Conservation (phyloP, 2,113 vertebrate species). For the Dermatemys mawii region DNA sequence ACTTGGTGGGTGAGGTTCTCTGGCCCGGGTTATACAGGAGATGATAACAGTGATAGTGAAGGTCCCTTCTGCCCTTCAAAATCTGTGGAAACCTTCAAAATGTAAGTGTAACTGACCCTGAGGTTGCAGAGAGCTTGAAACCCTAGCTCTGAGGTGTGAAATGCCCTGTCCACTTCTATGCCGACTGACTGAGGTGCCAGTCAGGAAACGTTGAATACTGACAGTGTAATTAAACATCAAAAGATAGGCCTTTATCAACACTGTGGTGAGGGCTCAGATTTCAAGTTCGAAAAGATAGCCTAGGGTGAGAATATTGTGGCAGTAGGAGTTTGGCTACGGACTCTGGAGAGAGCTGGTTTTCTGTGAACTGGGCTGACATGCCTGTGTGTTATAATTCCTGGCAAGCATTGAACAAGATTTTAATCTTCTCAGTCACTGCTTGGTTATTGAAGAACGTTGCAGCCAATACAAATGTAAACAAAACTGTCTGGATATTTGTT, state of each 20-base stretch:
- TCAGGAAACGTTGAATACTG: not conserved
- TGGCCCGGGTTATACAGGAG: not conserved
- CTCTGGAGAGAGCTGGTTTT: not conserved
- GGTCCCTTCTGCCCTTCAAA: accelerated
- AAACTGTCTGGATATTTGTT: constrained; percentile 53
- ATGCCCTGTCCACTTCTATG: accelerated
- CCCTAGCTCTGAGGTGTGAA: accelerated
- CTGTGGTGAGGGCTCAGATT: accelerated
- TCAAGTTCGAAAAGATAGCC: not conserved
- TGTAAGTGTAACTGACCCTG: accelerated
- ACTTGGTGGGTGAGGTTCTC: not conserved
- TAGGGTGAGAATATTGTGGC: not conserved
- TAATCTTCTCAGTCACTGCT: constrained; percentile 24
- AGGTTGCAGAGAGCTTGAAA: not conserved
- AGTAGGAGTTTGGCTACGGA: not conserved
- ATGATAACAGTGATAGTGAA: not conserved
- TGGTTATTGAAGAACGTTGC: constrained; percentile 14
- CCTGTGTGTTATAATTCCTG: constrained; percentile 16
- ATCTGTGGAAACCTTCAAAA: not conserved
- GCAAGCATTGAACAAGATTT: constrained; percentile 60
- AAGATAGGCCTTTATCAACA: not conserved
- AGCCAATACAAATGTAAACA: constrained; percentile 21
- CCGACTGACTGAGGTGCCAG: accelerated
- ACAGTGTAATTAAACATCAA: accelerated
- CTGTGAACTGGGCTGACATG: not conserved